phyloP scores from a whole-genome alignment of 2,797 vertebrate species.

The Hafferia zeledoni region DNA sequence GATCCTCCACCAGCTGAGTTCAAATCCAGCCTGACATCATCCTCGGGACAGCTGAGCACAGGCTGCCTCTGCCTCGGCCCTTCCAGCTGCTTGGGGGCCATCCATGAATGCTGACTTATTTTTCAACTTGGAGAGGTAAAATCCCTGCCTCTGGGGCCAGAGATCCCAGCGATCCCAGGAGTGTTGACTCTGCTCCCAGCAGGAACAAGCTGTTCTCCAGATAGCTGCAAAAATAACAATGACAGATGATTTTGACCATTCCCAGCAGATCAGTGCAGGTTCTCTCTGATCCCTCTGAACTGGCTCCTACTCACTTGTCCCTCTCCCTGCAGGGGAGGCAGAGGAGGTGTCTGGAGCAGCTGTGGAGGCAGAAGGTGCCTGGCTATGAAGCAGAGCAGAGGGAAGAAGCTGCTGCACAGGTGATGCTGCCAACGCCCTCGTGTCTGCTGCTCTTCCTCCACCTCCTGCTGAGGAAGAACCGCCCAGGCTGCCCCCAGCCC shows the following conservation, averaged over 20 bases:
- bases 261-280: background rate
- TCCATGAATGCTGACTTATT: background rate
- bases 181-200: background rate
- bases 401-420: background rate
- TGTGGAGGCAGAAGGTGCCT: background rate
- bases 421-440: background rate
- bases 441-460: background rate
- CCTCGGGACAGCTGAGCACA: background rate
- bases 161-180: background rate
- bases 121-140: background rate
- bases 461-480: background rate
- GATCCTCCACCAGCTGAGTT: background rate
- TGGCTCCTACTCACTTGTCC: fast-evolving
- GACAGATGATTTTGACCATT: background rate
- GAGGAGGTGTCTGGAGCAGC: fast-evolving
- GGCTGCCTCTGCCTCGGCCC: background rate
- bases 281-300: background rate
- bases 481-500: background rate
- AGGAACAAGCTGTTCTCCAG: background rate
- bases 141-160: background rate
- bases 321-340: background rate
- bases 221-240: background rate
- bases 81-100: background rate
- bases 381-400: fast-evolving
- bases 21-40: background rate